Base-by-base conservation (phyloP, 1,140 invertebrate species). In the Drosophila punjabiensis region DNA sequence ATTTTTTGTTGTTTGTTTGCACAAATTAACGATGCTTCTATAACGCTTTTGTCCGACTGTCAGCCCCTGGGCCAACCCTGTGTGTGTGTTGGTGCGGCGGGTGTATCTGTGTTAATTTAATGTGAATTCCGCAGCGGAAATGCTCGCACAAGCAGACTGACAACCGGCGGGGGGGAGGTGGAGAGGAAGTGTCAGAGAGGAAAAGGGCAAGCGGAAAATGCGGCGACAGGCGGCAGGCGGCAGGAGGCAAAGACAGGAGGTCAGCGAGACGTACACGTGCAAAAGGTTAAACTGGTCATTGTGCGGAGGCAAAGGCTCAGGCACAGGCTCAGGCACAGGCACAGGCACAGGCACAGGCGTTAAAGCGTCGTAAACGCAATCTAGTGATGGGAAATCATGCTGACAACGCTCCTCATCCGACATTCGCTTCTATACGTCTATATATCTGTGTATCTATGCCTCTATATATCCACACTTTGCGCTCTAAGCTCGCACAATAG, bases 51-150 rank as follows among this genome's bases (percentile, higher is more conserved):
- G 70, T 76, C 69, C 28, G 55, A 53, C 68, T 55, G 39, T 43
- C 71, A 53, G 71, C 39, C 37, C 16, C 9, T 47, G 35, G 43
- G 18, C 41, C 28, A 28, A 28, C 13, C 48, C 9, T 71, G 35
- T 55, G 35, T 33, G 11, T 71, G 35, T 55, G 35, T 33, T 66
- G 33, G 60, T 30, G 53, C 35, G 55, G 33, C 20, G 55, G 33
- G 55, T 64, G 50, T 86, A 63, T 83, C 68, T 88, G 69, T 69
- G 65, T 89, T 89, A 89, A 88, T 84, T 88, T 88, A 81, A 89
- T 89, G 86, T 45, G 85, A 88, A 88, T 89, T 89, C 79, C 84
- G 85, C 85, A 76, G 84, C 84, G 84, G 84, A 88, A 88, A 88
- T 81, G 69, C 74, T 81, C 74, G 55, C 76, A 79, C 77, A 79